phyloP scores from a whole-genome alignment of 2,113 vertebrate species.

The Argyrosomus japonicus region DNA sequence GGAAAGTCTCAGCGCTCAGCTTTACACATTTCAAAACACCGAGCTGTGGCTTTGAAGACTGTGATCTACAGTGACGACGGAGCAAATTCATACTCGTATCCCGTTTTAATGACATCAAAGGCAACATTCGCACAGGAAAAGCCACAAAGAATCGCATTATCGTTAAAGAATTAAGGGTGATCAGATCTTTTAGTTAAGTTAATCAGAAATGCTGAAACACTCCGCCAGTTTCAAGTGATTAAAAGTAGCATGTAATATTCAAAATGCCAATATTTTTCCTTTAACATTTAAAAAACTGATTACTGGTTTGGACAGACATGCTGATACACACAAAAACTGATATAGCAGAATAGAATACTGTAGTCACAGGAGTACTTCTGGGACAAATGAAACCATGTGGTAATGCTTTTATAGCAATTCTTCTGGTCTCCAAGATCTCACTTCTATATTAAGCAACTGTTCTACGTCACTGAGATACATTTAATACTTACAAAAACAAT shows the following conservation, averaged over 20 bases:
- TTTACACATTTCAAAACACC: neutral
- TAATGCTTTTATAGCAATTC: neutral
- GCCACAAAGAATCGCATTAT: neutral
- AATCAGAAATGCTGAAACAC: neutral
- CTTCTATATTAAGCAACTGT: neutral
- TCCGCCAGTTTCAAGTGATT: neutral
- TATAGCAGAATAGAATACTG: neutral
- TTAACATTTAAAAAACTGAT: neutral
- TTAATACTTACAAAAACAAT: no score
- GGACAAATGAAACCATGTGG: neutral
- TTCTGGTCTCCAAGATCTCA: neutral
- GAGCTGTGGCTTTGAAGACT: slow-evolving; percentile 2
- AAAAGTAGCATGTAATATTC: neutral
- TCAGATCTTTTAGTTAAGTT: neutral
- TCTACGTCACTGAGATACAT: neutral
- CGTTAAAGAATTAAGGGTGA: neutral
- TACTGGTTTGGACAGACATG: neutral
- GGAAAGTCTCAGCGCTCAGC: neutral
- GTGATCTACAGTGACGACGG: neutral
- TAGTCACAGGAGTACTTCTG: neutral
- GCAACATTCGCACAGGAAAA: neutral
- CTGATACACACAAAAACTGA: neutral
- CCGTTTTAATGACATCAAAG: neutral
- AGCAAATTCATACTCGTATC: neutral
- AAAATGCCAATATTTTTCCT: neutral